A percentile compares a stretch with the other conserved stretches of the same genome.
Conservation (phyloP, 2,888 invertebrate genomes). For the Caenorhabditis wallacei region DNA sequence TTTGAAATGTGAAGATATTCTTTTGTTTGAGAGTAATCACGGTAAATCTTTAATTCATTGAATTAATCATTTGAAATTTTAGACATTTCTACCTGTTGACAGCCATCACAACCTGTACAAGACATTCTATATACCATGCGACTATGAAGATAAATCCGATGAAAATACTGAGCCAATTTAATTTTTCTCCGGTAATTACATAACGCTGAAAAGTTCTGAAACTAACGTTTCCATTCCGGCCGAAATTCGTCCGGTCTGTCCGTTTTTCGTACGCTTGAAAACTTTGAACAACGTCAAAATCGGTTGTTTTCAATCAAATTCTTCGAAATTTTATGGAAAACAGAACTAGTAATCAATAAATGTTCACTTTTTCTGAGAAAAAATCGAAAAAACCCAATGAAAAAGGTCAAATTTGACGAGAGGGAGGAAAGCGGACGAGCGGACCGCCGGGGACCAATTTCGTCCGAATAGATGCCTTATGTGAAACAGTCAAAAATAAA, state of each 20-base stretch:
- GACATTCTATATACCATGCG: slow-evolving; percentile 58
- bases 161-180: background rate
- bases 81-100: slow-evolving; percentile 44
- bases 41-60: slow-evolving; percentile 10
- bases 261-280: too few relatives aligned
- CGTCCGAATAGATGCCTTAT: background rate
- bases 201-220: slow-evolving; percentile 21
- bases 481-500: background rate
- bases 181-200: background rate
- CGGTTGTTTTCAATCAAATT: too few relatives aligned
- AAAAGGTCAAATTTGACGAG: too few relatives aligned
- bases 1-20: slow-evolving; percentile 32
- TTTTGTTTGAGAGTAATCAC: slow-evolving; percentile 25
- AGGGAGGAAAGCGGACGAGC: too few relatives aligned
- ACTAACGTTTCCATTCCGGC: slow-evolving; percentile 34
- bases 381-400: too few relatives aligned
- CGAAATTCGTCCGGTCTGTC: background rate
- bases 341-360: too few relatives aligned
- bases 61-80: too few relatives aligned
- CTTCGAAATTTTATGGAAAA: too few relatives aligned
- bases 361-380: too few relatives aligned
- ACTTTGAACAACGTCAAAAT: too few relatives aligned
- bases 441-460: too few relatives aligned
- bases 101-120: slow-evolving; percentile 56
- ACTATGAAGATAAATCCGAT: slow-evolving; percentile 51